These are phyloP conservation scores for Eunapius fragilis DNA, from an alignment of 37 sponge, comb jelly and placozoan species.

Conservation along the genomic window DNA sequence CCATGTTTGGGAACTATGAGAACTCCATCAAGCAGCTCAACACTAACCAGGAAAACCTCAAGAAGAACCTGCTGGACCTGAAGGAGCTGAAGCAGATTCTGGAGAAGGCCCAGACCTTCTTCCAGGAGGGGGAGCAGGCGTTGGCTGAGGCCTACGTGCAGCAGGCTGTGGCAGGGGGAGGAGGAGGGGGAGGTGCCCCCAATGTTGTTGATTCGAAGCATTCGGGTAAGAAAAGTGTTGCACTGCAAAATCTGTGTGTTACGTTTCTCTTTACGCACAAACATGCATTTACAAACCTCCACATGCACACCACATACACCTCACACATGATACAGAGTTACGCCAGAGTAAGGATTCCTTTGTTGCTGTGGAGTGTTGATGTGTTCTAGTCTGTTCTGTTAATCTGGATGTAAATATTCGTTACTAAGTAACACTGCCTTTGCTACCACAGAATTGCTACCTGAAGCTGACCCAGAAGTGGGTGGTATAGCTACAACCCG, in stretches of 20 bases:
- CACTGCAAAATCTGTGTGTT: no score
- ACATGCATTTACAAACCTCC: not conserved
- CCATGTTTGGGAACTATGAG: constrained; percentile 89
- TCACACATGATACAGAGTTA: not conserved
- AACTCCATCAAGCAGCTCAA: constrained; percentile 95
- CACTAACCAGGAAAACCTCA: constrained; percentile 91
- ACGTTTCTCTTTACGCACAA: not conserved
- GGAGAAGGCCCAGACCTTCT: constrained; percentile 79
- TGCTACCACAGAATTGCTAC: not conserved
- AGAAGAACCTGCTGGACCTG: constrained; percentile 92
- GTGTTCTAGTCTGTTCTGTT: no score
- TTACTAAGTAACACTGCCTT: no score
- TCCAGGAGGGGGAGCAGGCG: constrained; percentile 75
- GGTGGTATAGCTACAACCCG: not conserved
- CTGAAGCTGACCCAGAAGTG: not conserved
- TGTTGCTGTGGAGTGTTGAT: no score
- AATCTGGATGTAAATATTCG: no score
- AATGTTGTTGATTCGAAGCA: not conserved
- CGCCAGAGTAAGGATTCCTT: not conserved
- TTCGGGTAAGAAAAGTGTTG: not conserved
- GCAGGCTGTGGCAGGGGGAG: not conserved
- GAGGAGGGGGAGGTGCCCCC: not conserved
- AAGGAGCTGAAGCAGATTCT: constrained; percentile 95
- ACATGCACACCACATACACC: not conserved
- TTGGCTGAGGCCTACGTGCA: not conserved